Conservation (phyloP, 2,797 vertebrate species). For the Phrynocephalus guinanensis region DNA sequence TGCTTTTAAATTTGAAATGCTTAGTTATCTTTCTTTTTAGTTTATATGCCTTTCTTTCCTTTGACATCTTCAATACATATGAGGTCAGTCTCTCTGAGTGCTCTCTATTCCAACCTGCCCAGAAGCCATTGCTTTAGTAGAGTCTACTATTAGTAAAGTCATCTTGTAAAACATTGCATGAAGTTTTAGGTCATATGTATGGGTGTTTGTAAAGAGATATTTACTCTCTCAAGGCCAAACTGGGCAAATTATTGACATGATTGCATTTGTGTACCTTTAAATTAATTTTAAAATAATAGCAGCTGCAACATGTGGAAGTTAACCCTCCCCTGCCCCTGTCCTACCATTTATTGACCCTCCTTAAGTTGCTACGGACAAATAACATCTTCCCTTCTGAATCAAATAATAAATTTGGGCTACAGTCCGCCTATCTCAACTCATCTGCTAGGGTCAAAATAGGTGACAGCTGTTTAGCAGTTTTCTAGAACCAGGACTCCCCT, state of each 20-base stretch:
- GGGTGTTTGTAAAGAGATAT: neutral
- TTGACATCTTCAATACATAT: conserved; percentile 13
- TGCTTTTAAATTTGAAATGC: conserved; percentile 24
- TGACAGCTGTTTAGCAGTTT: too few relatives aligned
- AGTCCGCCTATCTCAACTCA: neutral
- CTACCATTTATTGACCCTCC: too few relatives aligned
- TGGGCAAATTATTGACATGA: neutral
- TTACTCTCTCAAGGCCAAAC: neutral
- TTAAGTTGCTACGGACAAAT: neutral
- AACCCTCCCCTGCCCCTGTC: neutral
- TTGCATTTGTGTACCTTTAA: neutral
- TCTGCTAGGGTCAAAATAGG: neutral
- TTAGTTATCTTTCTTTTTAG: conserved; percentile 21
- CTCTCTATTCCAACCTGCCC: conserved; percentile 2
- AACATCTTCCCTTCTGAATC: neutral
- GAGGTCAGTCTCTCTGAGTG: conserved; percentile 13
- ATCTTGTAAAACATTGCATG: neutral
- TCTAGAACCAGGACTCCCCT: too few relatives aligned
- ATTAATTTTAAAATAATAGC: neutral
- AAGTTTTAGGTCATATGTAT: neutral
- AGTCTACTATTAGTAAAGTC: conserved; percentile 3
- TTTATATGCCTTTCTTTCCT: neutral
- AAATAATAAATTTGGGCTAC: neutral
- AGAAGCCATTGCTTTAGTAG: conserved; percentile 11
- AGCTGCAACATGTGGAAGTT: neutral